A percentile compares a stretch with the other conserved stretches of the same genome.
Evolutionary conservation across 2,113 vertebrate genomes (phyloP).

Genomic region (Osmerus eperlanus): DNA sequence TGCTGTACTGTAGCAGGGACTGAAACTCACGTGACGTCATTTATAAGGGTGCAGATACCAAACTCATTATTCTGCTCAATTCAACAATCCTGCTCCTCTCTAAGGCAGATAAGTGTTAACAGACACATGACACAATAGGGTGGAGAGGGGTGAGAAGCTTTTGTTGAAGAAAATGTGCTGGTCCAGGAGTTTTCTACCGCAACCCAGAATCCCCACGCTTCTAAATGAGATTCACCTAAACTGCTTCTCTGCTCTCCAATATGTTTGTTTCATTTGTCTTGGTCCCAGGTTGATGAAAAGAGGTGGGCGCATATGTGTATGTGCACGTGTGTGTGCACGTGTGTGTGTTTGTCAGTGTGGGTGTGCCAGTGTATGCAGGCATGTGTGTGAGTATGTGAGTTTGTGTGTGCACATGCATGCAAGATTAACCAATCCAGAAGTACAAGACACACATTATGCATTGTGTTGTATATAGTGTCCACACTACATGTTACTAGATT

Average conservation of each 20-base stretch:
- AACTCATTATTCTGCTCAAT: slow-evolving; percentile 56
- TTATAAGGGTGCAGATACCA: slow-evolving; percentile 49
- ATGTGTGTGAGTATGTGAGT: too few relatives aligned
- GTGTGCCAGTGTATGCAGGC: too few relatives aligned
- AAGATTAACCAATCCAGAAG: too few relatives aligned
- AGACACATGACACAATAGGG: slow-evolving; percentile 53
- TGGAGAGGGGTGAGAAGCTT: slow-evolving; percentile 31
- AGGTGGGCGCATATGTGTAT: not conserved
- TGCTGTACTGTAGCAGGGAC: not conserved
- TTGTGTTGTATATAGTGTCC: too few relatives aligned
- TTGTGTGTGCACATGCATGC: too few relatives aligned
- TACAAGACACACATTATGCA: too few relatives aligned
- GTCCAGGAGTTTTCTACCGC: slow-evolving; percentile 27
- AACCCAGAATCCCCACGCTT: slow-evolving; percentile 33
- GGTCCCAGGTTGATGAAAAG: not conserved
- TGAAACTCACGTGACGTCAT: slow-evolving; percentile 18
- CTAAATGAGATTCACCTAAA: slow-evolving; percentile 48
- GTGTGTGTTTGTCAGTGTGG: not conserved
- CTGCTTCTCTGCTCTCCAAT: slow-evolving; percentile 25
- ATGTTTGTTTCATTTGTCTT: not conserved
- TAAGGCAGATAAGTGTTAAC: slow-evolving; percentile 44
- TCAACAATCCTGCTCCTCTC: slow-evolving; percentile 43
- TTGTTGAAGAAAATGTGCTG: slow-evolving; percentile 25
- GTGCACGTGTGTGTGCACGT: not conserved
- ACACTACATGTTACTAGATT: too few relatives aligned